Conservation (phyloP, 1,140 invertebrate genomes). For the Drosophila hydei region DNA sequence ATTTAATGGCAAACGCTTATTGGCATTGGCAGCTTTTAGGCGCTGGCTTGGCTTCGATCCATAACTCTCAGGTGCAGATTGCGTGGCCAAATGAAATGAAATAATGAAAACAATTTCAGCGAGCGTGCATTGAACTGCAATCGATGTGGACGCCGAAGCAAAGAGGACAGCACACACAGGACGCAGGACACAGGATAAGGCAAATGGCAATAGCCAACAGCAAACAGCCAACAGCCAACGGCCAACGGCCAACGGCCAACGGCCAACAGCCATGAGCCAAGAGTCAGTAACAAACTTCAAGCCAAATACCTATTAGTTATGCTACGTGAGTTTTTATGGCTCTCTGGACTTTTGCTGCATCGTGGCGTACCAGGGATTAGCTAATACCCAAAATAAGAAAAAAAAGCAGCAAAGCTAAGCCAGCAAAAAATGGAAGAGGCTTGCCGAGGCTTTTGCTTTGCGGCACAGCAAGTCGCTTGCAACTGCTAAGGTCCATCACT, state of each 20-base stretch:
- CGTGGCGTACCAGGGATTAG: slow-evolving; percentile 3
- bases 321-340: slow-evolving; percentile 65
- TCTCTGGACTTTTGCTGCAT: slow-evolving; percentile 41
- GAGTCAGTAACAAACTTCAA: slow-evolving; percentile 50
- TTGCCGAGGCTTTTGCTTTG: not conserved
- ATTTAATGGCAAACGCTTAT: slow-evolving; percentile 68
- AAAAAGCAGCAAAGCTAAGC: not conserved
- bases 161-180: not conserved
- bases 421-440: not conserved
- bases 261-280: not conserved
- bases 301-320: slow-evolving; percentile 73
- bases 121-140: slow-evolving; percentile 73
- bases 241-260: not conserved
- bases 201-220: not conserved
- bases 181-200: not conserved
- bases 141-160: slow-evolving; percentile 3
- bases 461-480: not conserved
- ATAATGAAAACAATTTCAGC: slow-evolving; percentile 78
- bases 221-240: not conserved
- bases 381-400: not conserved
- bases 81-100: slow-evolving; percentile 71
- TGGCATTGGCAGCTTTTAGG: slow-evolving; percentile 32
- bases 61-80: slow-evolving; percentile 76
- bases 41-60: slow-evolving; percentile 32
- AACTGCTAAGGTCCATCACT: not conserved